Evolutionary conservation across 1,140 invertebrate species (phyloP), one percentile per base, ranked within the genome.

Genomic region (Drosophila tristis): DNA sequence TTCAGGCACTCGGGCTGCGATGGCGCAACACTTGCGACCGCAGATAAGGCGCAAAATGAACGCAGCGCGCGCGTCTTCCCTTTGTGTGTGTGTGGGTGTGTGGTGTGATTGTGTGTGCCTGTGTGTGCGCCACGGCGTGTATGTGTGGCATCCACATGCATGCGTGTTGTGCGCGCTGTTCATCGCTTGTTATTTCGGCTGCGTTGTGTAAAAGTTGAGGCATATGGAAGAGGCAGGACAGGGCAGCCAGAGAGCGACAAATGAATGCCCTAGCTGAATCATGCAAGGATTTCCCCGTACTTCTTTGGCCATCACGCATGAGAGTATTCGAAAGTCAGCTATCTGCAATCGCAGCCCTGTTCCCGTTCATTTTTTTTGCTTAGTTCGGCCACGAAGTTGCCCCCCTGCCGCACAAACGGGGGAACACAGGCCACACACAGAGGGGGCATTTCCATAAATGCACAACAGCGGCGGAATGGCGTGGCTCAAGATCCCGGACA

Each of bases 41-140:
- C 78, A 87, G 82, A 86, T 86, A 86, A 86, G 82, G 74, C 82
- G 82, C 59, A 86, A 81, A 87, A 86, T 82, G 82, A 87, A 78
- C 82, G 82, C 54, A 77, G 60, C 58, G 66, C 71, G 66, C 71
- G 63, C 11, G 35, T 76, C 55, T 80, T 66, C 23, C 47, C 29
- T 49, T 50, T 44, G n/a, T 51, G 51, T 58, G 43, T 73, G 50
- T 44, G 45, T 55, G 57, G 11, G 56, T 26, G 63, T 42, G 53
- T 26, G n/a, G 44, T 11, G 15, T 43, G 55, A 39, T 48, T 26
- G 45, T 51, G 58, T 50, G 16, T 8, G 9, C 8, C 35, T n/a
- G 29, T 51, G 39, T 45, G 39, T 55, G 49, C 5, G 39, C 11
- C n/a, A 35, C 31, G 11, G 26, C 31, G 20, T 61, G 47, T 53